Conservation (phyloP, 2,797 vertebrate genomes). For the Semotilus atromaculatus region DNA sequence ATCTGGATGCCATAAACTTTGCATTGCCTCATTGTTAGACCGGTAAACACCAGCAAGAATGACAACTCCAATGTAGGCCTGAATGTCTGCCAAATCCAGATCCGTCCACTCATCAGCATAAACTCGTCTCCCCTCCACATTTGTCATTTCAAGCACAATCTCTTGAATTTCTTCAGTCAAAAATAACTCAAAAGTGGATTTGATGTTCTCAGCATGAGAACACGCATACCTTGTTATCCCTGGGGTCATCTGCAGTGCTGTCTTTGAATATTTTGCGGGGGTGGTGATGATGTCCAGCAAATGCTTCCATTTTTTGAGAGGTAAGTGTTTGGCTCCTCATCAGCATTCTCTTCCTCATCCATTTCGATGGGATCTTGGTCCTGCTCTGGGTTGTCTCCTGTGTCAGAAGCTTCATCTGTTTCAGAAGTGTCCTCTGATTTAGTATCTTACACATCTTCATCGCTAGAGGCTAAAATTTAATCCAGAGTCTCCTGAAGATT, state of each 20-base stretch:
- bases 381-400: background rate
- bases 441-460: background rate
- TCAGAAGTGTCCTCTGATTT: background rate
- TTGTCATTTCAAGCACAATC: slow-evolving; percentile 39
- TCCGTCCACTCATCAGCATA: slow-evolving; percentile 2
- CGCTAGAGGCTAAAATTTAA: background rate
- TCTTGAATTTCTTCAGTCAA: background rate
- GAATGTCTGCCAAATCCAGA: too few relatives aligned
- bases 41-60: too few relatives aligned
- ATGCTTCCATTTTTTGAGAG: slow-evolving; percentile 36
- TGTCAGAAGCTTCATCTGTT: slow-evolving; percentile 22
- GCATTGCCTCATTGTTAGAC: too few relatives aligned
- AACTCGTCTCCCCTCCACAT: slow-evolving; percentile 39
- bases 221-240: background rate
- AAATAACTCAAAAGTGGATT: slow-evolving; percentile 46
- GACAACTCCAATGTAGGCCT: too few relatives aligned
- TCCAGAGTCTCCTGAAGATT: background rate
- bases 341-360: slow-evolving; percentile 1
- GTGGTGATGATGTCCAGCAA: background rate
- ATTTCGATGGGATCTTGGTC: slow-evolving; percentile 27
- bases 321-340: background rate
- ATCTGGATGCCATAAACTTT: too few relatives aligned
- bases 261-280: background rate
- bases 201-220: slow-evolving; percentile 29
- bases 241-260: slow-evolving; percentile 8